Conservation (phyloP, 2,888 invertebrate genomes). For the Scotopteryx bipunctaria region DNA sequence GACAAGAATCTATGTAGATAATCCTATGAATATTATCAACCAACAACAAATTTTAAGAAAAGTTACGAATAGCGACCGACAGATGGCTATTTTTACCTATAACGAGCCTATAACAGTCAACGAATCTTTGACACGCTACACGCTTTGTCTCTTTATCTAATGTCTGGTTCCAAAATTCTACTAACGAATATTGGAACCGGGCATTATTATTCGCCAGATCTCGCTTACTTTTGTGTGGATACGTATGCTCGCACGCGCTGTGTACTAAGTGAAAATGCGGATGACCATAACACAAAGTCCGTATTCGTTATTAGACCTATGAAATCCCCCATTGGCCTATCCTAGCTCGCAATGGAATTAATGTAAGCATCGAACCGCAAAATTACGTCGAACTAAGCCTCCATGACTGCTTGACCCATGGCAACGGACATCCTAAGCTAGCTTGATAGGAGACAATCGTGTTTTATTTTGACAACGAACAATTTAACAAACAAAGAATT, state of each 20-base stretch:
- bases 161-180: no score
- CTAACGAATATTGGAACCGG: no score
- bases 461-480: not conserved
- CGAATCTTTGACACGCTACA: no score
- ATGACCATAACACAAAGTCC: not conserved
- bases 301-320: not conserved
- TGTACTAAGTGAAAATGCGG: not conserved
- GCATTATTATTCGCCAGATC: no score
- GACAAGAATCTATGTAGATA: not conserved
- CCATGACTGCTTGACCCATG: slow-evolving; percentile 1
- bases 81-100: no score
- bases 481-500: not conserved
- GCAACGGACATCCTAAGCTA: slow-evolving; percentile 8
- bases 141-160: no score
- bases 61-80: no score
- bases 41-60: no score
- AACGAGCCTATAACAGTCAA: no score
- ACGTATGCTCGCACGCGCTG: no score
- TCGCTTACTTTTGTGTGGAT: no score
- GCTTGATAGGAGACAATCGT: slow-evolving; percentile 2
- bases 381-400: slow-evolving; percentile 31
- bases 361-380: slow-evolving; percentile 24
- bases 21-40: not conserved
- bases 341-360: not conserved
- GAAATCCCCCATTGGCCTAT: no score